These are phyloP conservation scores for Paratilapia polleni DNA, from an alignment of 2,113 vertebrate species.

Conservation along the genomic window DNA sequence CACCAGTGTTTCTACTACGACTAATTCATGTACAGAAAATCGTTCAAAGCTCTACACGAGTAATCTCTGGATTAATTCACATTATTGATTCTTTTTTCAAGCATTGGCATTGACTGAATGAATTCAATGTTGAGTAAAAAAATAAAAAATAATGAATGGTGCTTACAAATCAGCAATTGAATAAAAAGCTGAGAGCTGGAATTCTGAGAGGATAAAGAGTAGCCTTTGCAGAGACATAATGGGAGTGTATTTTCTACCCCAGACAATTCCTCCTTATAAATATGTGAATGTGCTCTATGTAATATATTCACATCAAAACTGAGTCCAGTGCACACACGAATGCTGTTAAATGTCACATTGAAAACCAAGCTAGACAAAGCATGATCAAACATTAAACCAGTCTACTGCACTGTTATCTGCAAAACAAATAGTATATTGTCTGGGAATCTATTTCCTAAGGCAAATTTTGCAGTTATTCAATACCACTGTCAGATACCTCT, in stretches of 20 bases:
- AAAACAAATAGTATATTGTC: slow-evolving; percentile 37
- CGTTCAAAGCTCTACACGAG: slow-evolving; percentile 30
- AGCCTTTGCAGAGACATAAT: slow-evolving; percentile 43
- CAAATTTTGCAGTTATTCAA: slow-evolving; percentile 1
- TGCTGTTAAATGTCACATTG: slow-evolving; percentile 45
- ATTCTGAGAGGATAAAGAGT: slow-evolving; percentile 25
- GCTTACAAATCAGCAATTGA: slow-evolving; percentile 32
- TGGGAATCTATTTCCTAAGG: slow-evolving; percentile 19
- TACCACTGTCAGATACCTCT: neutral
- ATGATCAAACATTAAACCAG: slow-evolving; percentile 21
- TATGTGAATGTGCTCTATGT: slow-evolving; percentile 36
- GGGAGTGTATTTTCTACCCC: slow-evolving; percentile 6
- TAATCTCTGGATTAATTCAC: slow-evolving; percentile 62
- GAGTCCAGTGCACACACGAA: neutral
- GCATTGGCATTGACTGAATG: slow-evolving; percentile 40
- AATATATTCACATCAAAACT: slow-evolving; percentile 27
- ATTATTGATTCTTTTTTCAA: slow-evolving; percentile 44
- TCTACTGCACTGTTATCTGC: slow-evolving; percentile 10
- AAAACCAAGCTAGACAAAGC: slow-evolving; percentile 8
- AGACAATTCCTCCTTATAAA: slow-evolving; percentile 36
- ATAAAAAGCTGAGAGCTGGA: slow-evolving; percentile 23
- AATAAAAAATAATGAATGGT: slow-evolving; percentile 30
- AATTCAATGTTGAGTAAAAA: slow-evolving; percentile 33
- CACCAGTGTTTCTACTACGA: slow-evolving; percentile 8
- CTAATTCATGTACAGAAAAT: slow-evolving; percentile 51